A percentile compares a stretch with the other conserved stretches of the same genome.
Evolutionary conservation across 2,888 invertebrate genomes (phyloP).

Genomic region (Coenonympha arcania): DNA sequence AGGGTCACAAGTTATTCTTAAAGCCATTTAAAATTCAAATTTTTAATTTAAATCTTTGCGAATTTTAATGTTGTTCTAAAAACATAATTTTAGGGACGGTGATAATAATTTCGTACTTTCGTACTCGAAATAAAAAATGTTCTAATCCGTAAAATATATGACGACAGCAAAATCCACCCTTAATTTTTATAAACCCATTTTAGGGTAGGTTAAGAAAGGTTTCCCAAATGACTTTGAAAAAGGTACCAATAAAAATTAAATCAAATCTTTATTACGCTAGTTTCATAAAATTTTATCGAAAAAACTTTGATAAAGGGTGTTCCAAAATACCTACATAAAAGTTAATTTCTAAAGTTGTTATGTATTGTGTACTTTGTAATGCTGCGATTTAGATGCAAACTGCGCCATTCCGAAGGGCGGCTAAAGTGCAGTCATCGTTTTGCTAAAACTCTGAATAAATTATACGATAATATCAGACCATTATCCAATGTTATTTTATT

Average conservation of each 20-base stretch:
- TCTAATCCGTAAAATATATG: neutral
- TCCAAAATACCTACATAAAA: neutral
- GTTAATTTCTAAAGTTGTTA: constrained; percentile 7
- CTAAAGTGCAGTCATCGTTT: constrained; percentile 19
- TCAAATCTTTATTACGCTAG: neutral
- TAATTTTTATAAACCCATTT: neutral
- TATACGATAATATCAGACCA: constrained; percentile 2
- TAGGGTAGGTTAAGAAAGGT: neutral
- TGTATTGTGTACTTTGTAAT: constrained; percentile 8
- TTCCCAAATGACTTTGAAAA: neutral
- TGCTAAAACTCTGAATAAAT: constrained; percentile 10
- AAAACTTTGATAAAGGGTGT: constrained; percentile 4
- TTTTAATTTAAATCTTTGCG: neutral
- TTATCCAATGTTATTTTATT: constrained; percentile 7
- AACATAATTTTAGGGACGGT: no score
- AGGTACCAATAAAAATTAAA: neutral
- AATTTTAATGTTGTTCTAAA: no score
- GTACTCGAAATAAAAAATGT: no score
- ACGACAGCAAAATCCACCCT: neutral
- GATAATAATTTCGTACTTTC: no score
- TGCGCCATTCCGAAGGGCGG: constrained; percentile 4
- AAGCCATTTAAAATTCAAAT: neutral
- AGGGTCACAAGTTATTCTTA: neutral
- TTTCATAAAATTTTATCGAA: constrained; percentile 6
- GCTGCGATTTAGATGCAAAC: constrained; percentile 9